Evolutionary conservation across 2,888 invertebrate genomes (phyloP).

Genomic region (Endotricha flammealis): DNA sequence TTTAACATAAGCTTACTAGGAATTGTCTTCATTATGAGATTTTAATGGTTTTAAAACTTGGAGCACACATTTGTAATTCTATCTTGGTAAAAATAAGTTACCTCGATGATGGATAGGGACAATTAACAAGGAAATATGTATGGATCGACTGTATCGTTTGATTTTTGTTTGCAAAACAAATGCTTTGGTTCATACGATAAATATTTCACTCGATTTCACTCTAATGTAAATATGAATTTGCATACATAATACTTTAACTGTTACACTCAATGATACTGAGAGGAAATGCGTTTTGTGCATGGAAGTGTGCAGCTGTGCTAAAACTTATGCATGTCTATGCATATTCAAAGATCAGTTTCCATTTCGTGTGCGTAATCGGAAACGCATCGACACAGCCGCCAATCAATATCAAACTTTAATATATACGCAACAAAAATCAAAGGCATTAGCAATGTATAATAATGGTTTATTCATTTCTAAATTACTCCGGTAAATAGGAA

Average conservation of each 20-base stretch:
- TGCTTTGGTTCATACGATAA: too few species aligned
- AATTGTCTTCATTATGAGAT: slow-evolving; percentile 14
- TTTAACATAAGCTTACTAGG: not conserved
- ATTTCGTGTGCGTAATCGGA: slow-evolving; percentile 72
- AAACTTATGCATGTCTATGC: slow-evolving; percentile 51
- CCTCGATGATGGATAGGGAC: too few species aligned
- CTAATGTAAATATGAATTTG: too few species aligned
- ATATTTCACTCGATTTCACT: too few species aligned
- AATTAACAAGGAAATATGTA: too few species aligned
- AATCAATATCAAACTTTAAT: slow-evolving; percentile 46
- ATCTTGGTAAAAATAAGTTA: too few species aligned
- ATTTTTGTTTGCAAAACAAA: too few species aligned
- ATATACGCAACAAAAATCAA: slow-evolving; percentile 22
- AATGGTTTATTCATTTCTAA: slow-evolving; percentile 62
- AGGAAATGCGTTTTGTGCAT: slow-evolving; percentile 28
- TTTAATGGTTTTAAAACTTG: too few species aligned
- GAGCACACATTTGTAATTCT: too few species aligned
- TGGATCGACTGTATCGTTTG: too few species aligned
- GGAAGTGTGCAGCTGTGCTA: slow-evolving; percentile 41
- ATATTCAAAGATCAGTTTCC: slow-evolving; percentile 75
- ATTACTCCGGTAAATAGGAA: slow-evolving; percentile 57
- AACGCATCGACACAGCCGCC: slow-evolving; percentile 47
- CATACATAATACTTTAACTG: too few species aligned
- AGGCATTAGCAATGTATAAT: slow-evolving; percentile 28
- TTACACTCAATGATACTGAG: slow-evolving; percentile 28